Base-by-base conservation (phyloP, 2,888 invertebrate genomes). In the Idaea aversata region DNA sequence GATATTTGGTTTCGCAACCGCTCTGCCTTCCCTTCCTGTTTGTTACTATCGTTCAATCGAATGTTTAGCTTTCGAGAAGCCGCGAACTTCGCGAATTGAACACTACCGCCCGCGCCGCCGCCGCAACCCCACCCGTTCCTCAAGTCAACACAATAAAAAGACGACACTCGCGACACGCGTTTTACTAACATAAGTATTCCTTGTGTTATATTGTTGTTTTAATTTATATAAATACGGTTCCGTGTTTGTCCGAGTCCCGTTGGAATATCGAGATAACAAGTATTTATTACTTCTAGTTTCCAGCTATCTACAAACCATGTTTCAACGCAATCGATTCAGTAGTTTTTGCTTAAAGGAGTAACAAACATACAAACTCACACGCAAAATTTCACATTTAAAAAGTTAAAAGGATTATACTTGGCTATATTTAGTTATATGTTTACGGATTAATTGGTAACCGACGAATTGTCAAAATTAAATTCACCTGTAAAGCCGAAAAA, bases 41-140 rank as follows among this genome's bases (percentile, higher is more conserved):
- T 34, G 25, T 25, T 59, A 59, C 10, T 10, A 59, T 13, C 13
- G 59, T 47, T 47, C 47, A 47, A 47, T 47, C 47, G 59, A 59
- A 64, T 64, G 64, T n/a, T 63, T 64, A 64, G 35, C 59, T 61
- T 63, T 59, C 57, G 57, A 36, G 62, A 58, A 25, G 25, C 10
- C 59, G 25, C 59, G 10, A 59, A 59, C 34, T 16, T 59, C 34
- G 34, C 10, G 47, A 47, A 47, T 10, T 10, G 47, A 47, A 47
- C 7, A 7, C 7, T 7, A 13, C 13, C 58, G 15, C 58, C 58
- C 58, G 58, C 60, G 65, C 60, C 63, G 68, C 67, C 65, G 64
- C 63, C 61, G 63, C 65, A 70, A 62, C 63, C 63, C 66, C 67
- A 67, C 65, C 68, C 66, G 63, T 67, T 66, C 65, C 61, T 34